Base-by-base conservation (phyloP, 92 coral and sea anemone genomes). In the Parazoanthus darwini region DNA sequence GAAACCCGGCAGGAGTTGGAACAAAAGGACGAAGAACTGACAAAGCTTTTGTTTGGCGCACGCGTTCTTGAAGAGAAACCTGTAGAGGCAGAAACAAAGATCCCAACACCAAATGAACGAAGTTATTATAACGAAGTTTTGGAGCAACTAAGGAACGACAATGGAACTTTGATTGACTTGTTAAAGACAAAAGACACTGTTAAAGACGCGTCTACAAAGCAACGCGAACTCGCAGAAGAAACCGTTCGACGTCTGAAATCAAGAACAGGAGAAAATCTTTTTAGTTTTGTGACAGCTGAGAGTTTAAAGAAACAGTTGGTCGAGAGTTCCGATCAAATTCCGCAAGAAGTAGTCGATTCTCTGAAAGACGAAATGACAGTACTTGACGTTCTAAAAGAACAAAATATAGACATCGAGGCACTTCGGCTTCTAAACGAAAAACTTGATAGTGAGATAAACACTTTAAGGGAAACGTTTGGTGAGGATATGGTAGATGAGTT, bases 241-340 rank as follows among this genome's bases (percentile, higher is more conserved):
- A 36, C 63, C 38, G 43, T 85, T 58, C 77, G 84, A 46, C 73
- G 86, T n/a, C 35, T 95, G 63, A 88, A 75, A 51, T 86, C 87
- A 10, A 90, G 90, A 82, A 85, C 94, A 44, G 98, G 96, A 8
- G 94, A 93, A 0, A 85, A 80, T 36, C 93, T 95, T 44, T 71
- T 91, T 18, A 79, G 71, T 10, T 50, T 38, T n/a, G 7, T 92
- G 14, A 50, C 86, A 58, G 14, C 66, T 7, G 74, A 15, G 6
- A 65, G 77, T 38, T 37, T 73, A 39, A 68, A 54, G 23, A 66
- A 48, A 78, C 71, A 33, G 36, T 8, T 37, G 42, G 13, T 11
- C 42, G 50, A 25, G 77, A 72, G 38, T 38, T 77, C 54, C 25
- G 14, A 39, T 39, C 16, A 26, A 79, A 72, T 81, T 23, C 86